A percentile compares a stretch with the other conserved stretches of the same genome.
Conservation (phyloP, 2,888 invertebrate genomes). For the Nematopogon swammerdamellus region DNA sequence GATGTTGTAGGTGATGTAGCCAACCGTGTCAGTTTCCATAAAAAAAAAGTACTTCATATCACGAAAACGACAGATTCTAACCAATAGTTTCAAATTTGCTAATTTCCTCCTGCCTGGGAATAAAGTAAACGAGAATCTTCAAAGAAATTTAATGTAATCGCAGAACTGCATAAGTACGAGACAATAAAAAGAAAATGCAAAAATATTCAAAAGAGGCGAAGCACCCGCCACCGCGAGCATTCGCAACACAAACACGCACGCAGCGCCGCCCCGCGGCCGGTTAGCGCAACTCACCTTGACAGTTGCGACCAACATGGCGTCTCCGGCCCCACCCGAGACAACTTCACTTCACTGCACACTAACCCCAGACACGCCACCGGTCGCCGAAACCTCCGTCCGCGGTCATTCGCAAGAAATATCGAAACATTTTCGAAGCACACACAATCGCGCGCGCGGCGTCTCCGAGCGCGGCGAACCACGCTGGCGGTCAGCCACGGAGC, state of each 20-base stretch:
- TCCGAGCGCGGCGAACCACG: background rate
- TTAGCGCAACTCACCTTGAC: constrained; percentile 20
- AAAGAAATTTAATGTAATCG: too few species aligned
- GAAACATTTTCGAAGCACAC: constrained; percentile 1
- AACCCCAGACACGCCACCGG: constrained; percentile 9
- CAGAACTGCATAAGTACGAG: too few species aligned
- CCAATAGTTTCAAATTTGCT: too few species aligned
- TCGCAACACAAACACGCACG: constrained; percentile 28
- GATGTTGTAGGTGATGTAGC: too few species aligned
- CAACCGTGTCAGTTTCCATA: too few species aligned
- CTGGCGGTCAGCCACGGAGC: constrained; percentile 5
- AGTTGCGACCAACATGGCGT: constrained; percentile 39
- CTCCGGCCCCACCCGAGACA: constrained; percentile 13
- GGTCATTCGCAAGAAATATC: too few species aligned
- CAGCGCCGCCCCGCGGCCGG: constrained; percentile 44
- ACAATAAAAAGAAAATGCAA: constrained; percentile 24
- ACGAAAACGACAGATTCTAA: too few species aligned
- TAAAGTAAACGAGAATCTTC: too few species aligned
- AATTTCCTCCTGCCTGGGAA: too few species aligned
- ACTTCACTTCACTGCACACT: constrained; percentile 18
- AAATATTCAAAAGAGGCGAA: constrained; percentile 36
- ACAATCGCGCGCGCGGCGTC: constrained; percentile 1
- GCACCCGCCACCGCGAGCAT: constrained; percentile 38
- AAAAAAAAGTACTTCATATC: too few species aligned
- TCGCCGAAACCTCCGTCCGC: background rate